A percentile compares a stretch with the other conserved stretches of the same genome.
These are phyloP conservation scores for Sinocyclocheilus anophthalmus DNA, from an alignment of 2,113 vertebrate species.

Conservation along the genomic window DNA sequence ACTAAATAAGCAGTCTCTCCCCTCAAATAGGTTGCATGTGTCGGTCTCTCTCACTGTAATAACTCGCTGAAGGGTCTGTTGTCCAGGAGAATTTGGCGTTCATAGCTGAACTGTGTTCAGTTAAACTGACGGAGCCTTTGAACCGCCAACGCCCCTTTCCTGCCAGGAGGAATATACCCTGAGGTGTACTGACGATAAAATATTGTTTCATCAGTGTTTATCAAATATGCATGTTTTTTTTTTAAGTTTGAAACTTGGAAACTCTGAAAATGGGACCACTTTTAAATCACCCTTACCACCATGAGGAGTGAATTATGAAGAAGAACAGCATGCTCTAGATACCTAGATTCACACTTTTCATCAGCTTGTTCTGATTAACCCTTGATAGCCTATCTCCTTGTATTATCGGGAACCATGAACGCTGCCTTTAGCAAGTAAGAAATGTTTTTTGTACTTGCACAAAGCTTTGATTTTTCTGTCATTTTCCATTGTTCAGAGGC, in stretches of 20 bases:
- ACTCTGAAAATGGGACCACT: constrained; percentile 36
- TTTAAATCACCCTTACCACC: constrained; percentile 14
- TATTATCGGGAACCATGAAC: constrained; percentile 3
- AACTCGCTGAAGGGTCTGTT: constrained; percentile 33
- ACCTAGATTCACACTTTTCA: constrained; percentile 42
- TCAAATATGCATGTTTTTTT: background rate
- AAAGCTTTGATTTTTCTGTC: background rate
- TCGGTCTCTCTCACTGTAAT: constrained; percentile 2
- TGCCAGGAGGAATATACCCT: background rate
- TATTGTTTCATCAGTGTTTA: background rate
- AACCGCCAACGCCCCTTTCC: background rate
- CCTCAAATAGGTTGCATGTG: background rate
- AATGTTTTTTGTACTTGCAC: background rate
- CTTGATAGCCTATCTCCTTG: background rate
- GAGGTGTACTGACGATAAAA: background rate
- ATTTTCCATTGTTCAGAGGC: background rate
- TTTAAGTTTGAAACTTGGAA: constrained; percentile 7
- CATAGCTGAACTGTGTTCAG: background rate
- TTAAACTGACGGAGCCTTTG: constrained; percentile 20
- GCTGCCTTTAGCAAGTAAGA: constrained; percentile 19
- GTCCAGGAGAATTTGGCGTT: background rate
- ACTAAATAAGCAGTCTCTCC: too few species aligned
- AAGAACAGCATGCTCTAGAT: constrained; percentile 52
- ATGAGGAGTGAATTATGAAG: constrained; percentile 40
- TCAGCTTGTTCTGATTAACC: constrained; percentile 28